phyloP scores from a whole-genome alignment of 2,113 vertebrate species.

The Zeus faber region DNA sequence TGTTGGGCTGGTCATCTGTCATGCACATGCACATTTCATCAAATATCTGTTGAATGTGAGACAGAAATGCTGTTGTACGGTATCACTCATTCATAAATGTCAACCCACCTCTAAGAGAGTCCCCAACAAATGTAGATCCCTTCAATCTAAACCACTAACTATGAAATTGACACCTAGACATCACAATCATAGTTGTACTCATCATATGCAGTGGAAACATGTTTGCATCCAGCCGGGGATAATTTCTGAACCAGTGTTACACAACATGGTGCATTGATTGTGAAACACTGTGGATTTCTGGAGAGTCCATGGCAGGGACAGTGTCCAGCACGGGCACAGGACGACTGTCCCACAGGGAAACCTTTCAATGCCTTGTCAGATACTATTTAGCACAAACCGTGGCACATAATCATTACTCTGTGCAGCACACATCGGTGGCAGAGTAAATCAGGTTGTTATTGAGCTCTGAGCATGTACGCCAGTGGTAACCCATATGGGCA shows the following conservation, averaged over 20 bases:
- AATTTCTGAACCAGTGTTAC: constrained; percentile 45
- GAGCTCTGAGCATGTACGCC: constrained; percentile 53
- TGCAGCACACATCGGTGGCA: constrained; percentile 60
- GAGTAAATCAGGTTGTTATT: constrained; percentile 68
- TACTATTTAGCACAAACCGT: constrained; percentile 65
- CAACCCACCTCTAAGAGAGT: no score
- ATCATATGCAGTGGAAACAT: constrained; percentile 41
- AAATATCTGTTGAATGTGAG: no score
- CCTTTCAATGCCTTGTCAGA: constrained; percentile 68
- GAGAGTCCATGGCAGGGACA: constrained; percentile 26
- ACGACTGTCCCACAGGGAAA: constrained; percentile 53
- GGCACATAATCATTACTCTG: constrained; percentile 76
- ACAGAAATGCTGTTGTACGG: no score
- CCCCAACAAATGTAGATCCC: no score
- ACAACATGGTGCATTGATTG: constrained; percentile 58
- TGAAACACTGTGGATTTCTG: constrained; percentile 38
- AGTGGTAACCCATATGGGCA: constrained; percentile 16
- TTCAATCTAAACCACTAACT: no score
- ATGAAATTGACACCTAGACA: background rate
- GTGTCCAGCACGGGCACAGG: constrained; percentile 38
- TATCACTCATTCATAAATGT: no score
- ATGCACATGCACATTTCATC: no score
- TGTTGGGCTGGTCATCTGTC: no score
- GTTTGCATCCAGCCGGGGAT: constrained; percentile 28
- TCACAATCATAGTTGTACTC: constrained; percentile 15